Base-by-base conservation (phyloP, 1,140 invertebrate genomes). In the Chironomus tepperi region DNA sequence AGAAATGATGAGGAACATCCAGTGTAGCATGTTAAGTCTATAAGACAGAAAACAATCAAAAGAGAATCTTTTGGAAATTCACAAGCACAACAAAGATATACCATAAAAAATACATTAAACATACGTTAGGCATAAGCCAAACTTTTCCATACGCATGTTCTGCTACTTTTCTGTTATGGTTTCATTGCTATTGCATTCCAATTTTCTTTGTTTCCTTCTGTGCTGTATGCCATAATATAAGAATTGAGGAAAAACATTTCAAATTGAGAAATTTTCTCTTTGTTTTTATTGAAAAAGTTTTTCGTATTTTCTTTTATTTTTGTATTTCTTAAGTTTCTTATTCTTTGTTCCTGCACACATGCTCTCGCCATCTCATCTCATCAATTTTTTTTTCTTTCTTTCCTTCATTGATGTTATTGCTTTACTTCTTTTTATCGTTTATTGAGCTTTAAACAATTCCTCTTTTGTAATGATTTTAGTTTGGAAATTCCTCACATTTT, bases 231-330 rank as follows among this genome's bases (percentile, higher is more conserved):
- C 24, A 34, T 34, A 34, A 34, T 34, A 34, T 34, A 34, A 34
- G 24, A 34, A 34, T 34, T 34, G 24, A 34, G n/a, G 47, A 57
- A 57, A n/a, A 57, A 57, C 47, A 57, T 57, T 57, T 57, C 47
- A 12, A 57, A 57, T 57, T 57, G 47, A 57, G 47, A 57, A 57
- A n/a, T 57, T n/a, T 34, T 57, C 47, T 34, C 47, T 57, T 57
- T 57, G 47, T 57, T 57, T 57, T 57, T 57, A 57, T 57, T 57
- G 47, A 57, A 57, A 57, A 57, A 57, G 47, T 57, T 57, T 57
- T 57, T 15, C 47, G 47, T n/a, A 12, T 57, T n/a, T 34, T 34
- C 24, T 34, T 34, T 34, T 34, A 34, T 34, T 34, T 34, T 34
- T 34, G 24, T 34, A 34, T 34, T 34, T 34, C 24, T 34, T 5